phyloP scores from a whole-genome alignment of 2,113 vertebrate genomes.

The Plecotus auritus region DNA sequence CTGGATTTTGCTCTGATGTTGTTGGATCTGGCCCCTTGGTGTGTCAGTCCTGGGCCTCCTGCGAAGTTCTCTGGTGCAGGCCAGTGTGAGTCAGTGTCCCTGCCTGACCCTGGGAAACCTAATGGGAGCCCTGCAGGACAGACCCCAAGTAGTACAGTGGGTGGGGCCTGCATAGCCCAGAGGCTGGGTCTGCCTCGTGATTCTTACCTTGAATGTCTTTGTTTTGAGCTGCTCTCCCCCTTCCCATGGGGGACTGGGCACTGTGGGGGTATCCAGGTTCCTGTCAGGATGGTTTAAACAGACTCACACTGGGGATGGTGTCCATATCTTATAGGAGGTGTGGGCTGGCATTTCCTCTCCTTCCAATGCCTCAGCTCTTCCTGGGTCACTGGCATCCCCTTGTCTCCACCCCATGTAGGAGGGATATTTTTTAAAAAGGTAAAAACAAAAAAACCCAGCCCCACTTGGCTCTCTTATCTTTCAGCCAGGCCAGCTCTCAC shows the following conservation, averaged over 20 bases:
- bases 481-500: background rate
- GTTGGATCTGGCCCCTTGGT: background rate
- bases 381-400: background rate
- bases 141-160: background rate
- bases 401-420: background rate
- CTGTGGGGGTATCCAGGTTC: background rate
- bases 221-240: background rate
- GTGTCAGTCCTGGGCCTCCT: background rate
- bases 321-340: background rate
- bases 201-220: background rate
- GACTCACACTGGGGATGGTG: background rate
- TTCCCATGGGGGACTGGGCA: background rate
- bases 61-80: background rate
- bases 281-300: background rate
- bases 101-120: background rate
- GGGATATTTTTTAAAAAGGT: background rate
- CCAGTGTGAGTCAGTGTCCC: background rate
- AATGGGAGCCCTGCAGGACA: background rate
- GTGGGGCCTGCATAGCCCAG: background rate
- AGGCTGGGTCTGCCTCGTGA: background rate
- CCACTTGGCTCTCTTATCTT: background rate
- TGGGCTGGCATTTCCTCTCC: background rate
- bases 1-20: background rate
- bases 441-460: background rate
- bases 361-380: background rate